phyloP scores from a whole-genome alignment of 2,888 invertebrate genomes.

The Dasysyrphus tricinctus region DNA sequence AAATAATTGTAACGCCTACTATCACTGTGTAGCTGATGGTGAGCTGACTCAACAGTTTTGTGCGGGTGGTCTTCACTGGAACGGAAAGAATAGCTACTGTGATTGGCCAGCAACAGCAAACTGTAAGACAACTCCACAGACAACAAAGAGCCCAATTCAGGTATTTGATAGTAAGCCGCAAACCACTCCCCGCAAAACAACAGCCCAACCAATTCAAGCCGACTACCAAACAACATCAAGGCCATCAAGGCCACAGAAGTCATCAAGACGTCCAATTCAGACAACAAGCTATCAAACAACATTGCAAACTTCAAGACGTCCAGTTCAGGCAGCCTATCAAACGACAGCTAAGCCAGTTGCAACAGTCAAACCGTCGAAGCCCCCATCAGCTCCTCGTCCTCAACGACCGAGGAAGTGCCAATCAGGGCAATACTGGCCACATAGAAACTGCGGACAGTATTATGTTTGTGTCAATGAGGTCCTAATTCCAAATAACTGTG shows the following conservation, averaged over 20 bases:
- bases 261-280: slow-evolving; percentile 19
- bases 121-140: slow-evolving; percentile 84
- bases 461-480: slow-evolving; percentile 91
- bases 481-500: slow-evolving; percentile 89
- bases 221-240: slow-evolving; percentile 65
- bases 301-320: slow-evolving; percentile 79
- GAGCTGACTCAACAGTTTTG: slow-evolving; percentile 89
- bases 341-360: slow-evolving; percentile 81
- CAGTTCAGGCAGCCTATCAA: slow-evolving; percentile 79
- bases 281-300: slow-evolving; percentile 77
- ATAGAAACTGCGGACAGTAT: slow-evolving; percentile 89
- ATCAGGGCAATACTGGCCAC: slow-evolving; percentile 90
- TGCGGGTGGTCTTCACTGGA: slow-evolving; percentile 93
- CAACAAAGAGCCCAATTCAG: slow-evolving; percentile 76
- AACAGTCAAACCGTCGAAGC: slow-evolving; percentile 78
- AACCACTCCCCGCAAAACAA: slow-evolving; percentile 78
- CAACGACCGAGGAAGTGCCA: slow-evolving; percentile 83
- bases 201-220: slow-evolving; percentile 76
- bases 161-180: slow-evolving; percentile 76
- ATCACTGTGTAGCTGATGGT: slow-evolving; percentile 89
- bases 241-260: slow-evolving; percentile 76
- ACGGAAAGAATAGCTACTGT: slow-evolving; percentile 87
- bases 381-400: slow-evolving; percentile 58
- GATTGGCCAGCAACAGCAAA: slow-evolving; percentile 92
- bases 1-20: slow-evolving; percentile 89